Percentiles rank a stretch among this genome's conserved stretches.
Evolutionary conservation across 1,140 invertebrate species (phyloP).

Genomic region (Hyphantria cunea): DNA sequence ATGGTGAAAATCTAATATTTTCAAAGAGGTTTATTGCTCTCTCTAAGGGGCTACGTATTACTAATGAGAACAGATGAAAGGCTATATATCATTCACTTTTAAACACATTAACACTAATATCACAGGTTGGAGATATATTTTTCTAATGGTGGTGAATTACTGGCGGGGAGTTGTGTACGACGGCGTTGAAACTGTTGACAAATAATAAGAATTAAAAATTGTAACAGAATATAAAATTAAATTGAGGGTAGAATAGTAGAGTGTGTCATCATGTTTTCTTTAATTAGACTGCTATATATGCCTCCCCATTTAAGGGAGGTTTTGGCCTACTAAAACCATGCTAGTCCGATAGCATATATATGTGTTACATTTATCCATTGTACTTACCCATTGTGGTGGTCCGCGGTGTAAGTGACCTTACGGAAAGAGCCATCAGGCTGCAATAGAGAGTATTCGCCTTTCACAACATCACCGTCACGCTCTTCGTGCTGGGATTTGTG

Average conservation of each 20-base stretch:
- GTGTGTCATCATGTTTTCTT: too few species aligned
- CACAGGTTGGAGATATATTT: slow-evolving; percentile 55
- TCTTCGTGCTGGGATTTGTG: slow-evolving; percentile 79
- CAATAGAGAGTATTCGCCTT: slow-evolving; percentile 74
- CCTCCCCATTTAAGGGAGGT: too few species aligned
- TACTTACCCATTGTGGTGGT: slow-evolving; percentile 72
- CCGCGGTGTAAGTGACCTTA: slow-evolving; percentile 72
- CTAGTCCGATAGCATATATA: too few species aligned
- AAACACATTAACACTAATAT: slow-evolving; percentile 62
- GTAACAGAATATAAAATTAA: too few species aligned
- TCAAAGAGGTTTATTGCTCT: slow-evolving; percentile 10
- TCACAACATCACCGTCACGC: slow-evolving; percentile 77
- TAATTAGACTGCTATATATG: too few species aligned
- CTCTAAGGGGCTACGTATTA: slow-evolving; percentile 19
- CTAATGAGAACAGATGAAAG: slow-evolving; percentile 32
- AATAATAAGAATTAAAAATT: not conserved
- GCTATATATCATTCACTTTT: slow-evolving; percentile 18
- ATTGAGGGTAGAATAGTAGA: too few species aligned
- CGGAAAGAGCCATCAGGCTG: slow-evolving; percentile 73
- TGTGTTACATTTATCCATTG: not conserved
- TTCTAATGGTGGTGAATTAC: slow-evolving; percentile 76
- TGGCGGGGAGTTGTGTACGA: slow-evolving; percentile 72
- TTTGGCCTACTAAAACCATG: too few species aligned
- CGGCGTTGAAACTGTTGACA: slow-evolving; percentile 69
- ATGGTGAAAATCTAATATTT: slow-evolving; percentile 6